Evolutionary conservation across 2,113 vertebrate species (phyloP).

Genomic region (Pterocles gutturalis): DNA sequence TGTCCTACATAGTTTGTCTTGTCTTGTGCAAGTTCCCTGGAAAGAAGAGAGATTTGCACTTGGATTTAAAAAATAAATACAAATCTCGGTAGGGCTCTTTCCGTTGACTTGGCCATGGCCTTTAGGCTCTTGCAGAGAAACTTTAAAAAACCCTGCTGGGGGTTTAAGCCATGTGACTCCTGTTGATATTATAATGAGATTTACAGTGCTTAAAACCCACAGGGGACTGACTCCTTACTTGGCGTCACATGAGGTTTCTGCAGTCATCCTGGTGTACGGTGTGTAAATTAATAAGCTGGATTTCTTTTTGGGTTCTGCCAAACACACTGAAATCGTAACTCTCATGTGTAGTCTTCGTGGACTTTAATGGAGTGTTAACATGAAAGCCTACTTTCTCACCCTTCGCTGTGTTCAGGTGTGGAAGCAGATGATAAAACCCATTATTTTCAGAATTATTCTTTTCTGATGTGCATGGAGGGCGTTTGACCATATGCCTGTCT

Average conservation of each 20-base stretch:
- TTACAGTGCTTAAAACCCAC: constrained; percentile 52
- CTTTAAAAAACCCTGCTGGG: constrained; percentile 61
- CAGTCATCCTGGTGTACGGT: not conserved
- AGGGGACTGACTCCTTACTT: constrained; percentile 26
- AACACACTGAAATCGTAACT: not conserved
- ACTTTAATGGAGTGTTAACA: not conserved
- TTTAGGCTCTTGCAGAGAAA: constrained; percentile 43
- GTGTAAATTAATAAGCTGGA: not conserved
- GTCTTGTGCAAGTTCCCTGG: constrained; percentile 40
- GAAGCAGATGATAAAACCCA: not conserved
- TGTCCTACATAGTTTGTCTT: constrained; percentile 44
- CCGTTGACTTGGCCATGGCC: constrained; percentile 52
- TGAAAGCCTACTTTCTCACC: not conserved
- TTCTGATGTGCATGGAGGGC: not conserved
- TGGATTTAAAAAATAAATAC: constrained; percentile 65
- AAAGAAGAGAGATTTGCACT: constrained; percentile 56
- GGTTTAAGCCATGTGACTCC: constrained; percentile 56
- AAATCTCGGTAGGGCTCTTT: constrained; percentile 41
- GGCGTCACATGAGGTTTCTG: not conserved
- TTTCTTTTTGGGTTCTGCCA: not conserved
- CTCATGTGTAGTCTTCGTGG: not conserved
- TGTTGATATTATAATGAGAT: constrained; percentile 57
- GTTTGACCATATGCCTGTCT: not conserved
- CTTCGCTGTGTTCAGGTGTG: not conserved
- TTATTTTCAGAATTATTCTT: not conserved